Percentiles rank a stretch among this genome's conserved stretches.
Evolutionary conservation across 1,140 invertebrate genomes (phyloP).

Genomic region (Brachystomella parvula): DNA sequence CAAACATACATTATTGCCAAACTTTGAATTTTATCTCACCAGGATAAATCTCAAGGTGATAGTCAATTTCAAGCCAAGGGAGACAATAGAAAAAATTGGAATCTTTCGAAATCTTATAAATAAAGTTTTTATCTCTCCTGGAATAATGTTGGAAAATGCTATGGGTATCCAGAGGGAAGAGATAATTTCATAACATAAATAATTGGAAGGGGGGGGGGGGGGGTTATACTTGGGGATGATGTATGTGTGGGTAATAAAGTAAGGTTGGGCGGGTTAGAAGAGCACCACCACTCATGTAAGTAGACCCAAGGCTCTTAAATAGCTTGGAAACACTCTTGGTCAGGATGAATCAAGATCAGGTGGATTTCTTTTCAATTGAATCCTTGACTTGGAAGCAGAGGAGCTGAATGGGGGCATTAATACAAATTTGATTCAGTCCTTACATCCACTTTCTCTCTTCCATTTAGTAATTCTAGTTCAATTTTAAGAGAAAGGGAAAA

Average conservation of each 20-base stretch:
- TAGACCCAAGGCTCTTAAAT: too few species aligned
- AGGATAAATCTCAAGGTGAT: background rate
- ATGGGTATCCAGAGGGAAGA: background rate
- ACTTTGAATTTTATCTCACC: background rate
- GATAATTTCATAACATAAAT: background rate
- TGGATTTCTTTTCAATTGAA: background rate
- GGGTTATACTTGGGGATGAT: too few species aligned
- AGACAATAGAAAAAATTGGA: too few species aligned
- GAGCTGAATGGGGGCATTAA: background rate
- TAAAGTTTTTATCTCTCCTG: too few species aligned
- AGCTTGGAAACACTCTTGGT: too few species aligned
- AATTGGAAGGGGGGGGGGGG: background rate
- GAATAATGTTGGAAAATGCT: too few species aligned
- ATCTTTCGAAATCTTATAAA: too few species aligned
- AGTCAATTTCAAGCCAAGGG: too few species aligned
- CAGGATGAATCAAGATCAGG: too few species aligned
- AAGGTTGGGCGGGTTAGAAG: too few species aligned
- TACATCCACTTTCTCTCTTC: background rate
- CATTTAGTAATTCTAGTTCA: background rate
- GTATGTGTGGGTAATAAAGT: too few species aligned
- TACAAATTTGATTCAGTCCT: constrained; percentile 9
- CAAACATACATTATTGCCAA: background rate
- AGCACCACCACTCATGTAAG: too few species aligned
- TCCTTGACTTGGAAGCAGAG: background rate
- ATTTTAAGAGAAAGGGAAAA: background rate